Base-by-base conservation (phyloP, 2,113 vertebrate genomes). In the Poicephalus meyeri region DNA sequence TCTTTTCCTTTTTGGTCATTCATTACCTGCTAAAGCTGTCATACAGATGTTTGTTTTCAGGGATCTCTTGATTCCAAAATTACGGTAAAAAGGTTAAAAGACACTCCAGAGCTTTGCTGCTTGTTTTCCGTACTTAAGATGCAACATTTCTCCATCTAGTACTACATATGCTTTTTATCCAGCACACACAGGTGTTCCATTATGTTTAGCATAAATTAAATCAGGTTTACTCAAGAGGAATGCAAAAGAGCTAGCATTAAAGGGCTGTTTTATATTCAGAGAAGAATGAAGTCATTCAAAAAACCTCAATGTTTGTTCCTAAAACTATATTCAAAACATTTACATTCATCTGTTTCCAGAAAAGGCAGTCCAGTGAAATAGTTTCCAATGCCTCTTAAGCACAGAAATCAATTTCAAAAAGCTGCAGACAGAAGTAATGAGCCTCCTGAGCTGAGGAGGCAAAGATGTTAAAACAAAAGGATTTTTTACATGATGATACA, bases 121-220 rank as follows among this genome's bases (percentile, higher is more conserved):
- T 91, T 79, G 26, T 82, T 85, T 91, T 86, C 39, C 4, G 0
- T 52, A 11, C 35, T 86, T 80, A 52, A 26, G 33, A 74, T 80
- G 31, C 66, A 66, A 85, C 65, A 74, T 89, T 85, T 94, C 47
- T 91, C 23, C 13, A 37, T 79, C 63, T 81, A 89, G 77, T 84
- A 81, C 89, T 73, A 76, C 25, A 37, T 25, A 73, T 29, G 72
- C 37, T 46, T 96, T 86, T 88, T 26, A 83, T 89, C 91, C 68
- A 80, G 50, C 26, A 88, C 65, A 79, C 53, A 82, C 90, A 97
- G 88, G 93, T 94, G 93, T 95, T 81, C 56, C 50, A 47, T 83
- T 86, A 73, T 65, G 80, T 88, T 94, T 91, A 77, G 86, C 86
- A 92, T 96, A 96, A 97, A 95, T 92, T 93, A 93, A 87, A 89